Base-by-base conservation (phyloP, 2,113 vertebrate species). In the Acrocephalus arundinaceus region DNA sequence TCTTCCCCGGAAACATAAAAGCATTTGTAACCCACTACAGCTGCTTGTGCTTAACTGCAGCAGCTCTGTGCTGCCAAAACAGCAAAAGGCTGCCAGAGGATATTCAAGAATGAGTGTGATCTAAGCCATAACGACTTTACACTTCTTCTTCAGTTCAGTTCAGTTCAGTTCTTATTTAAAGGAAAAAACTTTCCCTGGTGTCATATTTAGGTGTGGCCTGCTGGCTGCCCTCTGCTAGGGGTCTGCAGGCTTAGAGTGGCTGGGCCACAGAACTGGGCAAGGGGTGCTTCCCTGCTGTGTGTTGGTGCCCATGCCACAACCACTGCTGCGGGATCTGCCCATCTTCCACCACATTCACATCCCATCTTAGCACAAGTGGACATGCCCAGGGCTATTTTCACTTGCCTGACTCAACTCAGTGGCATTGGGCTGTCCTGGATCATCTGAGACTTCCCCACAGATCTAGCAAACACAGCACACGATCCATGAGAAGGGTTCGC, bases 41-140 rank as follows among this genome's bases (percentile, higher is more conserved):
- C 63, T 82, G 88, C 75, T 79, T 67, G 35, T 24, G 57, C 66
- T 89, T 7, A 10, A 49, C 85, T 87, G 90, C 82, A 89, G 92
- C 87, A 91, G 90, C 81, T 82, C 41, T 54, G 67, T 4, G 5
- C 82, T 82, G 90, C 74, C 85, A 91, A 65, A 93, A 87, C 37
- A 80, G 75, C 67, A 82, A 68, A 87, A 95, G 46, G 41, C 66
- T 94, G 87, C 75, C 78, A 93, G 67, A 66, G 81, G 81, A 78
- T 87, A 85, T 65, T 87, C 70, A 87, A 91, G 85, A 91, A 95
- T 51, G 35, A 93, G 39, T 49, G 52, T 91, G 87, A 93, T 67
- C 52, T 89, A 78, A 97, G 87, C 71, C 52, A 7, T 77, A 93
- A 96, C 72, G 92, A 85, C 93, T 94, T 90, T 78, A 91, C 57